Conservation (phyloP, 2,888 invertebrate species). For the Troides aeacus region DNA sequence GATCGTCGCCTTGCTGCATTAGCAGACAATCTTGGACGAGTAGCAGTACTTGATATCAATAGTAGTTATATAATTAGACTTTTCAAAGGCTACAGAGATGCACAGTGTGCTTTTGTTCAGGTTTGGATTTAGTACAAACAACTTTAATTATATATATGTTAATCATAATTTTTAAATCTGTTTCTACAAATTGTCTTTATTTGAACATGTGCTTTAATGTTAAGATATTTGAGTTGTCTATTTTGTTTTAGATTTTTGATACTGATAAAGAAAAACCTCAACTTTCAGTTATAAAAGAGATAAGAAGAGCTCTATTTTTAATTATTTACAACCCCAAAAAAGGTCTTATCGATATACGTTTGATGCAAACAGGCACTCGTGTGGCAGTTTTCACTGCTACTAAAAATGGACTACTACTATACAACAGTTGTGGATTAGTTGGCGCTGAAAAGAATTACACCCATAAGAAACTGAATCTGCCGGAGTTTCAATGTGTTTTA, state of each 20-base stretch:
- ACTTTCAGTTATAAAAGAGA: slow-evolving; percentile 64
- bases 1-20: slow-evolving; percentile 89
- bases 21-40: slow-evolving; percentile 92
- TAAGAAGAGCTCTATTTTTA: slow-evolving; percentile 88
- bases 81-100: slow-evolving; percentile 98
- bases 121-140: slow-evolving; percentile 59
- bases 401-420: slow-evolving; percentile 89
- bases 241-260: slow-evolving; percentile 66
- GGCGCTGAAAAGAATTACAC: slow-evolving; percentile 82
- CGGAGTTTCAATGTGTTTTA: slow-evolving; percentile 87
- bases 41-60: slow-evolving; percentile 90
- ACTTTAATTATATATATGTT: neutral
- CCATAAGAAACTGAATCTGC: slow-evolving; percentile 79
- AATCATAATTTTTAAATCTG: neutral
- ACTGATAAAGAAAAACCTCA: slow-evolving; percentile 67
- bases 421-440: slow-evolving; percentile 89
- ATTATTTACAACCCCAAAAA: slow-evolving; percentile 96
- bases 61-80: slow-evolving; percentile 89
- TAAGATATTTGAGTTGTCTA: slow-evolving; percentile 1
- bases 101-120: slow-evolving; percentile 96
- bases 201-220: neutral
- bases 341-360: slow-evolving; percentile 96
- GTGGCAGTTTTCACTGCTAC: slow-evolving; percentile 95
- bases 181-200: neutral
- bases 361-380: slow-evolving; percentile 92